Conservation (phyloP, 2,888 invertebrate genomes). For the Drosophila kambysellisi region DNA sequence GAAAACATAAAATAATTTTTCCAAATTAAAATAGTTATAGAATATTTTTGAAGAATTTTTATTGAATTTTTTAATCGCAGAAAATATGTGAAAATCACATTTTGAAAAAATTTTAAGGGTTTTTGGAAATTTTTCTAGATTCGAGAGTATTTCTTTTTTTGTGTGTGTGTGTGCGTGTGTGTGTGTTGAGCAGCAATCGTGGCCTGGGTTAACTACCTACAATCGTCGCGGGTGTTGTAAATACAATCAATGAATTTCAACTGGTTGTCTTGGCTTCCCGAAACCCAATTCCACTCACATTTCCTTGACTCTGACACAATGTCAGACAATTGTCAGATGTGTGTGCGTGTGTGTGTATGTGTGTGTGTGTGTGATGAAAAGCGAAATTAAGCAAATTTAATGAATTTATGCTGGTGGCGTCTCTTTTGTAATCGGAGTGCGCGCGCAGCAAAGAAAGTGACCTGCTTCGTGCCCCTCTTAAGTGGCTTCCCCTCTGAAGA, state of each 20-base stretch:
- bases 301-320: constrained; percentile 38
- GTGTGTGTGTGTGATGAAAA: constrained; percentile 38
- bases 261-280: constrained; percentile 69
- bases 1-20: neutral
- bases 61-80: neutral
- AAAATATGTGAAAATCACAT: too few species aligned
- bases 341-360: constrained; percentile 14
- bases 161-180: constrained; percentile 7
- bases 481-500: constrained; percentile 59
- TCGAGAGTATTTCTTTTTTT: neutral
- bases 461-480: constrained; percentile 71
- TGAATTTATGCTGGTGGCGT: constrained; percentile 82
- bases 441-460: constrained; percentile 75
- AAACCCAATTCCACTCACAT: constrained; percentile 39
- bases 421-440: constrained; percentile 77
- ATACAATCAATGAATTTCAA: constrained; percentile 82
- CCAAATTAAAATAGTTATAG: neutral
- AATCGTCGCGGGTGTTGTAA: constrained; percentile 73
- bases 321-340: constrained; percentile 50
- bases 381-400: constrained; percentile 81
- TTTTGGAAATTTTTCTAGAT: neutral
- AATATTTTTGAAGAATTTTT: neutral
- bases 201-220: constrained; percentile 34
- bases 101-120: neutral
- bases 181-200: constrained; percentile 12